Evolutionary conservation across 2,113 vertebrate genomes (phyloP).

Genomic region (Peromyscus californicus): DNA sequence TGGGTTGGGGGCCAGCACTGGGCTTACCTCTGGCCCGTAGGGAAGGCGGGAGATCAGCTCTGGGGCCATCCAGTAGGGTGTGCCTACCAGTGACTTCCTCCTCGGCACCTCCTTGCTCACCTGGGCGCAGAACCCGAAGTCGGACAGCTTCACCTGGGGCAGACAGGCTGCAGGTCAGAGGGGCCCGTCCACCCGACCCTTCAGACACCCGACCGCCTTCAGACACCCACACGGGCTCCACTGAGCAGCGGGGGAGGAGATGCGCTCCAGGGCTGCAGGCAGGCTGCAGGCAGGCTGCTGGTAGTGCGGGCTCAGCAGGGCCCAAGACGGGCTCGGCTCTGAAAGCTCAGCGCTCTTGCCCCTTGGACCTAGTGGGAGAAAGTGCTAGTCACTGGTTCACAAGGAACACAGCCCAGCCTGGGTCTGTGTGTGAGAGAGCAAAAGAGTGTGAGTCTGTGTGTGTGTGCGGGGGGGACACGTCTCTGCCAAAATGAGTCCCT

Average conservation of each 20-base stretch:
- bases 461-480: no score
- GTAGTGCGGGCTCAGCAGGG: neutral
- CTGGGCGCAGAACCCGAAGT: constrained; percentile 97
- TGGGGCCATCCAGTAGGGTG: constrained; percentile 96
- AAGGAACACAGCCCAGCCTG: neutral
- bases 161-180: neutral
- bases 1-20: fast-evolving
- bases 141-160: constrained; percentile 95
- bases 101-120: constrained; percentile 95
- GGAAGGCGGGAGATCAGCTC: constrained; percentile 96
- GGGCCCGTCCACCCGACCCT: fast-evolving
- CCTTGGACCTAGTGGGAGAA: neutral
- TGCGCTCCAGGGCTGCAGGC: no score
- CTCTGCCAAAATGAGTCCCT: neutral
- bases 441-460: no score
- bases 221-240: fast-evolving
- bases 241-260: fast-evolving
- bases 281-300: no score
- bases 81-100: constrained; percentile 94
- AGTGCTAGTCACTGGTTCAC: no score
- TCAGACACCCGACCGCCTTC: neutral
- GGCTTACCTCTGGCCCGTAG: constrained; percentile 92
- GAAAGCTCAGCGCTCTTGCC: neutral
- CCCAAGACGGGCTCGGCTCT: neutral
- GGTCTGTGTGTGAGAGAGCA: neutral